A percentile compares a stretch with the other conserved stretches of the same genome.
These are phyloP conservation scores for Phyllostomus hastatus DNA, from an alignment of 2,113 vertebrate species.

Conservation along the genomic window DNA sequence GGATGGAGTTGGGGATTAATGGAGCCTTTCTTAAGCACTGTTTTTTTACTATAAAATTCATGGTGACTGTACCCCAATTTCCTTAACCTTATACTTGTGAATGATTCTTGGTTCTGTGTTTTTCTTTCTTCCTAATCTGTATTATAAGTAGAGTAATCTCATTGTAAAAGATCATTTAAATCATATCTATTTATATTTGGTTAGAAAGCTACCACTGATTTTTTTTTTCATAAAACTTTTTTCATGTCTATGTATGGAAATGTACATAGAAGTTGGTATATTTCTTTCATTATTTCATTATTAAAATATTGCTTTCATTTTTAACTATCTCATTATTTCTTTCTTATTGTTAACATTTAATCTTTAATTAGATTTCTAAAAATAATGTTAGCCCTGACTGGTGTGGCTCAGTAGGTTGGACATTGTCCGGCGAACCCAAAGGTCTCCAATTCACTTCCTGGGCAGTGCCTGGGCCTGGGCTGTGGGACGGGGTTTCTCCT, in stretches of 20 bases:
- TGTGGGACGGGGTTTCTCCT: no score
- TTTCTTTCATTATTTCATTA: neutral
- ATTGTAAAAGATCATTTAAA: constrained; percentile 37
- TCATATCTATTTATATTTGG: constrained; percentile 49
- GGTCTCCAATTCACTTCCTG: no score
- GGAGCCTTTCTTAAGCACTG: neutral
- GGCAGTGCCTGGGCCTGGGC: no score
- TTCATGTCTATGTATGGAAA: neutral
- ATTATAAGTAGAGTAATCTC: constrained; percentile 15
- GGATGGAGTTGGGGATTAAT: neutral
- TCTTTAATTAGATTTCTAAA: constrained; percentile 34
- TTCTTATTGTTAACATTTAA: constrained; percentile 7
- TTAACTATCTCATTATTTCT: neutral
- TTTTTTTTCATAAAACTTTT: constrained; percentile 20
- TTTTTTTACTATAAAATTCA: constrained; percentile 41
- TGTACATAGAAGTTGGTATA: neutral
- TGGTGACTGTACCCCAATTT: constrained; percentile 16
- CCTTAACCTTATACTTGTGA: neutral
- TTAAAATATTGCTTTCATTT: neutral
- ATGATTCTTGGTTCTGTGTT: neutral
- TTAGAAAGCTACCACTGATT: constrained; percentile 22
- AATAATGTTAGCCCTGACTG: neutral
- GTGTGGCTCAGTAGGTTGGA: no score
- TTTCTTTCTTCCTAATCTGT: constrained; percentile 16
- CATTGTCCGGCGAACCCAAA: no score